phyloP scores from a whole-genome alignment of 2,797 vertebrate species.

The Gymnopithys bicolor region DNA sequence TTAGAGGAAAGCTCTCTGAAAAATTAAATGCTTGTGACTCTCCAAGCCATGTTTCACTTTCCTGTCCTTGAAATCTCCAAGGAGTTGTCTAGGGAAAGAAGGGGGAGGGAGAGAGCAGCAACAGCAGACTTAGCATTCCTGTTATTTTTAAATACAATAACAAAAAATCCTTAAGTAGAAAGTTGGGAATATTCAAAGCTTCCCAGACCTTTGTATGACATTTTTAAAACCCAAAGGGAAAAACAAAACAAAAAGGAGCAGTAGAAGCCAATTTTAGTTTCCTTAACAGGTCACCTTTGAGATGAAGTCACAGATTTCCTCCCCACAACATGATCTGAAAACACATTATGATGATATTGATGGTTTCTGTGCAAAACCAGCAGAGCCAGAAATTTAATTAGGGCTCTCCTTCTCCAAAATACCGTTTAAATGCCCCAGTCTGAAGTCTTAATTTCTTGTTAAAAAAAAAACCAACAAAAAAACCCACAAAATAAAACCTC shows the following conservation, averaged over 20 bases:
- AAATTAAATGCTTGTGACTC: not conserved
- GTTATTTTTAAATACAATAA: constrained; percentile 46
- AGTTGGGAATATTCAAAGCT: constrained; percentile 23
- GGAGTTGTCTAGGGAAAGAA: not conserved
- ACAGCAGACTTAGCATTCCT: not conserved
- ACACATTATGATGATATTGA: not conserved
- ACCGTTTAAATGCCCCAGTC: not conserved
- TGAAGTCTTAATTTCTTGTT: not conserved
- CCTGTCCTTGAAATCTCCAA: constrained; percentile 28
- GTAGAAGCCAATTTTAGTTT: constrained; percentile 28
- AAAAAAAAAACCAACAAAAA: not conserved
- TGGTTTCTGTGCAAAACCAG: not conserved
- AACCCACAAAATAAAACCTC: not conserved
- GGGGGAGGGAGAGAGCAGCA: not conserved
- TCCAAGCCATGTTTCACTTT: not conserved
- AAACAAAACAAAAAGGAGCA: constrained; percentile 9
- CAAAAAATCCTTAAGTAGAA: constrained; percentile 2
- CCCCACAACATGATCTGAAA: not conserved
- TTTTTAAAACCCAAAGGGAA: constrained; percentile 38
- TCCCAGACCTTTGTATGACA: constrained; percentile 16
- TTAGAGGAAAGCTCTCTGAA: not conserved
- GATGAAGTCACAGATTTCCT: constrained; percentile 37
- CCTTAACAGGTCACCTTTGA: not conserved
- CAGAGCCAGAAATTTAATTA: not conserved
- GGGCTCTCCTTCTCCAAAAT: not conserved